phyloP scores from a whole-genome alignment of 2,888 invertebrate species.

The Leptarthrus brevirostris region DNA sequence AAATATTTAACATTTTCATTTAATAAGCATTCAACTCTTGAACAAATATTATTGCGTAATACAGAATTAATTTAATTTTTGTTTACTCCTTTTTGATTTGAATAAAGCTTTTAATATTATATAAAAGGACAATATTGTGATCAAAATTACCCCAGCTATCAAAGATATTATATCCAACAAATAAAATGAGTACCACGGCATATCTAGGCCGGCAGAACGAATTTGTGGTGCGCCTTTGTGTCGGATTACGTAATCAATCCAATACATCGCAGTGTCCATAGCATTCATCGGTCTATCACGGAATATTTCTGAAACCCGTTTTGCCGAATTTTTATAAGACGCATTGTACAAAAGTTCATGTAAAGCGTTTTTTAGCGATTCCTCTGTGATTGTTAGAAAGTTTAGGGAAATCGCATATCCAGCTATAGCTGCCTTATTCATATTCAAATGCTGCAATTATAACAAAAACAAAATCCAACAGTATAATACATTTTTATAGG shows the following conservation, averaged over 20 bases:
- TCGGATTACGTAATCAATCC: constrained; percentile 67
- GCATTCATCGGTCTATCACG: constrained; percentile 64
- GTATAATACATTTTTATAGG: constrained; percentile 34
- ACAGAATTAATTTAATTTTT: neutral
- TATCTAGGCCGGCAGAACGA: constrained; percentile 62
- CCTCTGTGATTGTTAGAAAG: constrained; percentile 62
- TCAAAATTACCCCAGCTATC: neutral
- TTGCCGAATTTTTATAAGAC: constrained; percentile 62
- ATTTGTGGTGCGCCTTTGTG: constrained; percentile 66
- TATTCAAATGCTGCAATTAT: constrained; percentile 62
- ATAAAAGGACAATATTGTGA: neutral
- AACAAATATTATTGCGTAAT: too few relatives aligned
- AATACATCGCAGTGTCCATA: constrained; percentile 65
- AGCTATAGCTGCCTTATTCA: constrained; percentile 62
- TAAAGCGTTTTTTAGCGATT: constrained; percentile 59
- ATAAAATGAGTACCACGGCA: constrained; percentile 65
- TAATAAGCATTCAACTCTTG: too few relatives aligned
- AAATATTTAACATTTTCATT: too few relatives aligned
- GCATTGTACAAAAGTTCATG: constrained; percentile 64
- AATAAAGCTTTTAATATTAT: constrained; percentile 24
- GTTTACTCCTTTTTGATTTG: constrained; percentile 22
- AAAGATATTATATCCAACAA: constrained; percentile 63
- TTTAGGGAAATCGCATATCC: constrained; percentile 64
- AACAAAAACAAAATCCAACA: constrained; percentile 49
- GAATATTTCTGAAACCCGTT: constrained; percentile 63